Evolutionary conservation across 2,888 invertebrate genomes (phyloP).

Genomic region (Trichogramma dendrolimi): DNA sequence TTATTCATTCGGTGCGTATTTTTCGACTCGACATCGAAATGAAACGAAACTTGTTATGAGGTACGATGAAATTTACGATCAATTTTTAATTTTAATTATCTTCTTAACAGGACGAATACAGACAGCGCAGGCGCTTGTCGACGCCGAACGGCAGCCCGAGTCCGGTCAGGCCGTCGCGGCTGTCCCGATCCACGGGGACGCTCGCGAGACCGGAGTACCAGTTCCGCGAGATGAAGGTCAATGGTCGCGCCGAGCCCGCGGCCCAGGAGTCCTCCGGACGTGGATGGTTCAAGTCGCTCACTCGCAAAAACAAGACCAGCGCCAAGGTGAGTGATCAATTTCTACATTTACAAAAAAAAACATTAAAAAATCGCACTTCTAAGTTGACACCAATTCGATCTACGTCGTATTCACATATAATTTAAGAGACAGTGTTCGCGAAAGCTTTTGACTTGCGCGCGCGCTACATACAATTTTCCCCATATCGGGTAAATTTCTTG

Average conservation of each 20-base stretch:
- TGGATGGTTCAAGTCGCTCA: conserved; percentile 76
- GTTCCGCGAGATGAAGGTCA: conserved; percentile 52
- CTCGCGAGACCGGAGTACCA: conserved; percentile 47
- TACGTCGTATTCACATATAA: no score
- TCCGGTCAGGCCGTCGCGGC: conserved; percentile 59
- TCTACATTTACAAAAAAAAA: no score
- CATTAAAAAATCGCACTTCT: no score
- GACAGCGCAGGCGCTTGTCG: conserved; percentile 69
- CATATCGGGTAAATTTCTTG: not conserved
- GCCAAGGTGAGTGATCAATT: conserved; percentile 51
- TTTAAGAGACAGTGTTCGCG: no score
- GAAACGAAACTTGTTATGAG: no score
- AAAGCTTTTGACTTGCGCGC: no score
- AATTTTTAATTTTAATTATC: no score
- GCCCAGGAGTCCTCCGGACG: conserved; percentile 55
- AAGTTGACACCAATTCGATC: no score
- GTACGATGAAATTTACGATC: no score
- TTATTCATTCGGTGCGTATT: no score
- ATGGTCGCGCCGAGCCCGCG: conserved; percentile 49
- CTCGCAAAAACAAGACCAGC: conserved; percentile 62
- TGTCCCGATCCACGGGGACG: conserved; percentile 50
- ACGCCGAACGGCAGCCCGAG: conserved; percentile 70
- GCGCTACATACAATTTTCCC: no score
- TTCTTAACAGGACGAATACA: conserved; percentile 58
- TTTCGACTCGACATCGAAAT: no score